Evolutionary conservation across 2,888 invertebrate genomes (phyloP).

Genomic region (Tinea semifulvella): DNA sequence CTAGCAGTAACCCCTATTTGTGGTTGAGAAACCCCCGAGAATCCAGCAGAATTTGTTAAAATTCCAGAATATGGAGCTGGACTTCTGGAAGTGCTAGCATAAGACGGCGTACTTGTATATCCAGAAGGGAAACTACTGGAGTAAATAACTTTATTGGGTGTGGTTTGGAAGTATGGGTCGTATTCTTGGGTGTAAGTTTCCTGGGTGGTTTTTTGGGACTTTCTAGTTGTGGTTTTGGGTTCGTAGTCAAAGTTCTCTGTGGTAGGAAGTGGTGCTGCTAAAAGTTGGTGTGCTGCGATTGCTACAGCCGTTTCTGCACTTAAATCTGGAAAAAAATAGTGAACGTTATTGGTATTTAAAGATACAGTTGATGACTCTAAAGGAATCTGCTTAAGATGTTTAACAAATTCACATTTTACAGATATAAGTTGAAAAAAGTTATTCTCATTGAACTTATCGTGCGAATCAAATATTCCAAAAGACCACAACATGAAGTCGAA

Average conservation of each 20-base stretch:
- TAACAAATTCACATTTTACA: too few relatives aligned
- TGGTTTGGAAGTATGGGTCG: slow-evolving; percentile 13
- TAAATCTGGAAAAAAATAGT: slow-evolving; percentile 34
- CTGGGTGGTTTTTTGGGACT: slow-evolving; percentile 26
- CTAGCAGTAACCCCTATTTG: slow-evolving; percentile 15
- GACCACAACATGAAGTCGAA: not conserved
- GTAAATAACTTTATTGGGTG: not conserved
- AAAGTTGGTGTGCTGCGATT: slow-evolving; percentile 54
- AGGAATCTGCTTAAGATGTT: too few relatives aligned
- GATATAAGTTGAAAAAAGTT: too few relatives aligned
- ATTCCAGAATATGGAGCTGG: slow-evolving; percentile 11
- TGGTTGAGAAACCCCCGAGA: slow-evolving; percentile 19
- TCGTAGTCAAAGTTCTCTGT: slow-evolving; percentile 40
- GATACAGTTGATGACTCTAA: too few relatives aligned
- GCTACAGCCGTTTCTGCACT: slow-evolving; percentile 54
- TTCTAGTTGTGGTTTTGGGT: slow-evolving; percentile 30
- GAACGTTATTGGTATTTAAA: too few relatives aligned
- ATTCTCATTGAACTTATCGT: too few relatives aligned
- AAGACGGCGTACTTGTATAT: slow-evolving; percentile 13
- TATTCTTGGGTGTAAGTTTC: slow-evolving; percentile 40
- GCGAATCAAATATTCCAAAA: not conserved
- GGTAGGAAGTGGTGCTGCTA: slow-evolving; percentile 51
- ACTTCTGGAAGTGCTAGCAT: slow-evolving; percentile 11
- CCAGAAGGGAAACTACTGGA: slow-evolving; percentile 6
- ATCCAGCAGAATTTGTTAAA: slow-evolving; percentile 19